phyloP scores from a whole-genome alignment of 2,888 invertebrate genomes.

The Eristalinus sepulchralis region DNA sequence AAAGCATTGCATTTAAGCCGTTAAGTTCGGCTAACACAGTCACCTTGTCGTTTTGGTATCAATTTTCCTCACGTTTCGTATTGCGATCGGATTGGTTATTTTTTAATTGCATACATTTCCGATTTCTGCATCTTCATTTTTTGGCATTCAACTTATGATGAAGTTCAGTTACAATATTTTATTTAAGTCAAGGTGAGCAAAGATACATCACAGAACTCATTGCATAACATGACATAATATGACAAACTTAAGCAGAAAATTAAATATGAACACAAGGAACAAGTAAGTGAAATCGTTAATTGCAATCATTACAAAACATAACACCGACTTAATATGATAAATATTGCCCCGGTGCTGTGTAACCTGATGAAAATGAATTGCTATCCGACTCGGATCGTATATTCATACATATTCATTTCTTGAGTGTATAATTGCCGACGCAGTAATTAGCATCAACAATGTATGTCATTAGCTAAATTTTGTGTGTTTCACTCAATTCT shows the following conservation, averaged over 20 bases:
- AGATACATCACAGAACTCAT: neutral
- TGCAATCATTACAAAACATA: neutral
- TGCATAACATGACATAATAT: neutral
- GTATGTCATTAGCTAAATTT: slow-evolving; percentile 1
- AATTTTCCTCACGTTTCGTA: no score
- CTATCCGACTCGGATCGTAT: neutral
- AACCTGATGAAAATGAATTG: neutral
- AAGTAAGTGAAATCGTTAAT: neutral
- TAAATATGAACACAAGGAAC: neutral
- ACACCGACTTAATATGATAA: neutral
- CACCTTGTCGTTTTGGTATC: no score
- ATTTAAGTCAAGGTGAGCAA: neutral
- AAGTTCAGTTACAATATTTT: no score
- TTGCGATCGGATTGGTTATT: no score
- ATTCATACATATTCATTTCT: neutral
- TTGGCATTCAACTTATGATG: no score
- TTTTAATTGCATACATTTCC: no score
- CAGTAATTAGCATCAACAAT: slow-evolving; percentile 30
- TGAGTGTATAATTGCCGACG: neutral
- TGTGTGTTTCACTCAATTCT: slow-evolving; percentile 6
- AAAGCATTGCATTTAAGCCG: no score
- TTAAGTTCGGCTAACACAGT: no score
- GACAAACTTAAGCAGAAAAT: neutral
- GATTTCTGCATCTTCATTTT: no score
- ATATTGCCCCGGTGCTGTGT: neutral